Conservation (phyloP, 2,797 vertebrate species). For the Apogon talboti region DNA sequence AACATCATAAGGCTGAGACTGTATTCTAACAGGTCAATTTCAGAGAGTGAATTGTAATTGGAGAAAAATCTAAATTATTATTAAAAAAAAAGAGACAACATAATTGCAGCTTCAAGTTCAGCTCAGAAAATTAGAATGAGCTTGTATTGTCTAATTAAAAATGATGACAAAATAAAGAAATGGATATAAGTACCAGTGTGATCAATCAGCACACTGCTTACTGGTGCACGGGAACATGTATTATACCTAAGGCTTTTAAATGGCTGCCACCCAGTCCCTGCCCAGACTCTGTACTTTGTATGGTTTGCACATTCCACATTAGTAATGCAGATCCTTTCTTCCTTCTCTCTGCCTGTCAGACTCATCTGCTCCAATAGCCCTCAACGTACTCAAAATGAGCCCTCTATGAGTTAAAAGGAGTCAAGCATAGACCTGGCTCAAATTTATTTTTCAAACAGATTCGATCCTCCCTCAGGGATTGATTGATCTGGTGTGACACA, state of each 20-base stretch:
- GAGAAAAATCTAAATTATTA: conserved; percentile 1
- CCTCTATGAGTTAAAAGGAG: conserved; percentile 64
- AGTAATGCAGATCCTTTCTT: conserved; percentile 73
- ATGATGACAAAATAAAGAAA: conserved; percentile 8
- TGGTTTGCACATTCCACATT: conserved; percentile 71
- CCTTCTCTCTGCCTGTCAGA: conserved; percentile 65
- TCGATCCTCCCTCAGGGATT: conserved; percentile 31
- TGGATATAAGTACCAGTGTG: not conserved
- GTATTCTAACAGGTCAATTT: not conserved
- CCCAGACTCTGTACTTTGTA: conserved; percentile 52
- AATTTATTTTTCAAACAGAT: conserved; percentile 60
- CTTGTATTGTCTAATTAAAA: conserved; percentile 2
- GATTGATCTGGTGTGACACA: conserved; percentile 46
- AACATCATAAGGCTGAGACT: not conserved
- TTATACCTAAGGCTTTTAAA: conserved; percentile 49
- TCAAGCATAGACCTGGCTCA: conserved; percentile 56
- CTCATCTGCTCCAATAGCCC: conserved; percentile 73
- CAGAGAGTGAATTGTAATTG: not conserved
- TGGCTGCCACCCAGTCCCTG: conserved; percentile 49
- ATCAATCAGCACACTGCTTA: conserved; percentile 26
- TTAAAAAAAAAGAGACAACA: not conserved
- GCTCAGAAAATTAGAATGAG: not conserved
- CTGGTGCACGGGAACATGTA: conserved; percentile 7
- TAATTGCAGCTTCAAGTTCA: not conserved
- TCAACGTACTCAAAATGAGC: conserved; percentile 58